Conservation (phyloP, 2,113 vertebrate genomes). For the Phyllopteryx taeniolatus region DNA sequence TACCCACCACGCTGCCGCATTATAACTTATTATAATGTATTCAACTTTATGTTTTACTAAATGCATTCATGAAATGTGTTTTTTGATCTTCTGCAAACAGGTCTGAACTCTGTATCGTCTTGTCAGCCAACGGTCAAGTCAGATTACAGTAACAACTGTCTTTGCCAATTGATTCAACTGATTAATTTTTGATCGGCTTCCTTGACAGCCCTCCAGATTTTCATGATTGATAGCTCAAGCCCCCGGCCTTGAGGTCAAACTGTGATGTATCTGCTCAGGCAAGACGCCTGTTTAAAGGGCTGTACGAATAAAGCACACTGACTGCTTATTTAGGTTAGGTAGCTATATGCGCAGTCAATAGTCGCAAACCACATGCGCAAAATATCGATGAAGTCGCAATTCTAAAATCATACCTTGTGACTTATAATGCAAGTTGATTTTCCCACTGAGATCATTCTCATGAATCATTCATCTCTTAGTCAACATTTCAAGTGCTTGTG, state of each 20-base stretch:
- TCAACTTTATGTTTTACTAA: not conserved
- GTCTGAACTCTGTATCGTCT: slow-evolving; percentile 39
- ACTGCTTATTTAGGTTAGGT: slow-evolving; percentile 46
- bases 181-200: slow-evolving; percentile 57
- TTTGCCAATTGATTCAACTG: slow-evolving; percentile 53
- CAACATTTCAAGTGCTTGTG: slow-evolving; percentile 18
- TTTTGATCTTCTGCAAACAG: slow-evolving; percentile 53
- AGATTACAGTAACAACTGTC: slow-evolving; percentile 20
- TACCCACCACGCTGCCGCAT: too few relatives aligned
- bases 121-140: slow-evolving; percentile 35
- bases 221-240: slow-evolving; percentile 46
- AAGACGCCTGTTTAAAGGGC: slow-evolving; percentile 41
- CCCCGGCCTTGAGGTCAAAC: slow-evolving; percentile 58
- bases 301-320: slow-evolving; percentile 30
- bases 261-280: slow-evolving; percentile 62
- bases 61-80: not conserved
- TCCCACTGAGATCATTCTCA: slow-evolving; percentile 37
- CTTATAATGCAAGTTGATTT: slow-evolving; percentile 49
- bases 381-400: slow-evolving; percentile 42
- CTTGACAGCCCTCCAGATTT: slow-evolving; percentile 31
- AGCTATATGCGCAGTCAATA: slow-evolving; percentile 34
- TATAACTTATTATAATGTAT: too few relatives aligned
- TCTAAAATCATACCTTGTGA: slow-evolving; percentile 37
- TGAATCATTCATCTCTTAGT: slow-evolving; percentile 45
- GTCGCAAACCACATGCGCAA: slow-evolving; percentile 28